phyloP scores from a whole-genome alignment of 2,888 invertebrate species.

The Caenorhabditis sp. region DNA sequence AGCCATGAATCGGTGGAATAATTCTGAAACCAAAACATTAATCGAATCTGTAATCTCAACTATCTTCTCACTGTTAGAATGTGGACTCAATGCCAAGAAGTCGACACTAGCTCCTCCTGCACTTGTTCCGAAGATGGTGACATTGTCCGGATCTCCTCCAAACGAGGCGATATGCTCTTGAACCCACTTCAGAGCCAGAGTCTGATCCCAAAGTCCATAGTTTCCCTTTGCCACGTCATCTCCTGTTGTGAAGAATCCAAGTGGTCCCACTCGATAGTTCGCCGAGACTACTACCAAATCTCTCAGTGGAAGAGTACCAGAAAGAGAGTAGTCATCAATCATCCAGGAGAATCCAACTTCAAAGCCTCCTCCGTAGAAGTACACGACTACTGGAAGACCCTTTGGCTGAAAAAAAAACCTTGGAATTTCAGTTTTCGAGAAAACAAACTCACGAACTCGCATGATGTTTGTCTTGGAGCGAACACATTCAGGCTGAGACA shows the following conservation, averaged over 20 bases:
- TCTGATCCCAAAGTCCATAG: constrained; percentile 49
- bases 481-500: constrained; percentile 76
- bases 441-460: constrained; percentile 57
- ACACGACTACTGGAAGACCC: constrained; percentile 40
- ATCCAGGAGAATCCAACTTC: constrained; percentile 38
- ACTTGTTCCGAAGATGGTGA: constrained; percentile 77
- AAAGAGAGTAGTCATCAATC: constrained; percentile 37
- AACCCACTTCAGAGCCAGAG: constrained; percentile 33
- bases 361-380: constrained; percentile 45
- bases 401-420: constrained; percentile 22
- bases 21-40: constrained; percentile 31
- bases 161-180: constrained; percentile 33
- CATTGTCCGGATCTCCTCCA: constrained; percentile 38
- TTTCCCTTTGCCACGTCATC: constrained; percentile 43
- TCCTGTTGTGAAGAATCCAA: constrained; percentile 46
- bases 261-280: constrained; percentile 36
- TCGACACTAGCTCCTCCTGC: constrained; percentile 76
- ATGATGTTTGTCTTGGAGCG: constrained; percentile 68
- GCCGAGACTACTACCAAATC: constrained; percentile 29
- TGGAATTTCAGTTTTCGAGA: background rate
- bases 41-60: too few relatives aligned
- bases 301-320: constrained; percentile 38
- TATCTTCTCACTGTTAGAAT: constrained; percentile 63
- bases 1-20: constrained; percentile 29
- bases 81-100: constrained; percentile 70